Percentiles rank a stretch among this genome's conserved stretches.
phyloP scores from a whole-genome alignment of 2,797 vertebrate species.

The Pangasius krempfi region DNA sequence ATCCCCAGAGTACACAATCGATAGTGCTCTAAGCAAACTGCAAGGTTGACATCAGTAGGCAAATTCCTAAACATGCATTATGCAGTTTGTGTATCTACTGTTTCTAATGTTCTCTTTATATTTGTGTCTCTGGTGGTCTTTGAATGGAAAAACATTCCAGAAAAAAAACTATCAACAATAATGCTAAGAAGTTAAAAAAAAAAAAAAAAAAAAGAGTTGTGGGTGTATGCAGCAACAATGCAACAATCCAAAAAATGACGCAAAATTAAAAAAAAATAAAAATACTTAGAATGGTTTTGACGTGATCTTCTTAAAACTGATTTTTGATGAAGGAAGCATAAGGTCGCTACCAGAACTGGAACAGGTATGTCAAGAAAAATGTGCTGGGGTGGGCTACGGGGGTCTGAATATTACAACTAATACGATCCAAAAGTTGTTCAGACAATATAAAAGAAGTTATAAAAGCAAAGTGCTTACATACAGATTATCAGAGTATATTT shows the following conservation, averaged over 20 bases:
- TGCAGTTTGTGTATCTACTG: background rate
- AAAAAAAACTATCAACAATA: background rate
- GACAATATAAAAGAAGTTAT: background rate
- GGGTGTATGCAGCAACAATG: background rate
- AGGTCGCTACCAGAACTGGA: background rate
- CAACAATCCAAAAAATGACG: background rate
- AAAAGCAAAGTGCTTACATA: background rate
- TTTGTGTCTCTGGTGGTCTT: background rate
- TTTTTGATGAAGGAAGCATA: background rate
- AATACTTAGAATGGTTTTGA: background rate
- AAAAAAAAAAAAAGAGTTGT: background rate
- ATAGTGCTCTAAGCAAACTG: conserved; percentile 1
- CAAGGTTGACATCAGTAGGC: background rate
- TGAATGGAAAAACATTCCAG: background rate
- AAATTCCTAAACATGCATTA: background rate
- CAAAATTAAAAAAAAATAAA: background rate
- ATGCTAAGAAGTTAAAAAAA: background rate
- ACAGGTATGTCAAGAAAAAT: background rate
- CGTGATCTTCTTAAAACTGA: background rate
- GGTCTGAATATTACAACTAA: background rate
- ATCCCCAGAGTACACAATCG: background rate
- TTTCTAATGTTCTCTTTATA: background rate
- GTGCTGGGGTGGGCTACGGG: background rate
- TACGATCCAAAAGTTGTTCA: background rate
- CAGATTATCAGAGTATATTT: background rate